Evolutionary conservation across 1,140 invertebrate species (phyloP).

Genomic region (Papilio helenus): DNA sequence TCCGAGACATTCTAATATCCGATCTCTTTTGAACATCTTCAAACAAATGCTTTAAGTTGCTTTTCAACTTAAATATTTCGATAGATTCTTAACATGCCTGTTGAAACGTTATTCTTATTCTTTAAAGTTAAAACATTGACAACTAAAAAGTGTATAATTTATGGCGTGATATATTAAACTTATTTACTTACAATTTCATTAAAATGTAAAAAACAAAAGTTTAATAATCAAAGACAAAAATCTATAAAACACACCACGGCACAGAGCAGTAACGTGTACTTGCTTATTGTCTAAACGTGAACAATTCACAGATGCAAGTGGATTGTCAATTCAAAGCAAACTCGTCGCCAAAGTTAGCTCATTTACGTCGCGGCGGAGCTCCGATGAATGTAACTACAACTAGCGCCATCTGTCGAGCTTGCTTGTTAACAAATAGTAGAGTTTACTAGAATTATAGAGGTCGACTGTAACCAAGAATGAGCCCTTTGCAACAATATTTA

Average conservation of each 20-base stretch:
- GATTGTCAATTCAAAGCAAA: background rate
- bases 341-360: background rate
- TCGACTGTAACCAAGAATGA: background rate
- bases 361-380: background rate
- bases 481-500: background rate
- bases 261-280: background rate
- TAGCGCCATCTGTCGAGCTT: background rate
- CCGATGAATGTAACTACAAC: background rate
- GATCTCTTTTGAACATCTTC: background rate
- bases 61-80: background rate
- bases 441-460: background rate
- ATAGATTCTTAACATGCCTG: background rate
- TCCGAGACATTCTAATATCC: constrained; percentile 15
- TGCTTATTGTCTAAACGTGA: background rate
- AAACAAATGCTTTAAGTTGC: background rate
- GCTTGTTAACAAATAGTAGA: constrained; percentile 7
- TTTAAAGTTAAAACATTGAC: background rate
- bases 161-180: no score
- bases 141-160: no score
- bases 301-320: background rate
- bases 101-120: background rate
- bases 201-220: no score
- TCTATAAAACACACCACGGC: background rate
- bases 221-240: background rate
- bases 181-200: no score